These are phyloP conservation scores for Argya squamiceps DNA, from an alignment of 2,797 vertebrate genomes.

Conservation along the genomic window DNA sequence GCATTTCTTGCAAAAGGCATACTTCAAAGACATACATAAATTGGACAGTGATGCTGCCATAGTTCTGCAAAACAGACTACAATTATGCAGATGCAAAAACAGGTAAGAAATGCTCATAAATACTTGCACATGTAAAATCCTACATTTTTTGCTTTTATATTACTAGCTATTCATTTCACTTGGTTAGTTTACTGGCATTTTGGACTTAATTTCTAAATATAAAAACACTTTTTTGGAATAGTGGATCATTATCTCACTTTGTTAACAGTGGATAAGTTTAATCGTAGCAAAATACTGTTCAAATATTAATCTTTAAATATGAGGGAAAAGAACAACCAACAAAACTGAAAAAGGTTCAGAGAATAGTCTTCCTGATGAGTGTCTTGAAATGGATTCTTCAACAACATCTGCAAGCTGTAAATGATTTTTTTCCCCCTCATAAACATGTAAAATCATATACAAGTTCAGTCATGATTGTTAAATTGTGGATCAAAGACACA, in stretches of 20 bases:
- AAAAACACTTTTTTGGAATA: background rate
- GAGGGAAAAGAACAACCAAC: background rate
- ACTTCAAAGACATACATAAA: background rate
- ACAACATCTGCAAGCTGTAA: constrained; percentile 2
- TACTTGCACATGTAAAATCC: background rate
- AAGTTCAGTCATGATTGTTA: constrained; percentile 36
- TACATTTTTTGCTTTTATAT: background rate
- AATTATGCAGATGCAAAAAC: background rate
- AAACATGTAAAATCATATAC: background rate
- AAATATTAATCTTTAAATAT: background rate
- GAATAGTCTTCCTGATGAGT: background rate
- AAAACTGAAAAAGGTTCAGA: background rate
- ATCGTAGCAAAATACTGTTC: background rate
- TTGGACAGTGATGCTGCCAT: background rate
- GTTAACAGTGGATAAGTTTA: background rate
- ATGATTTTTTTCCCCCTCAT: background rate
- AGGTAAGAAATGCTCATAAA: background rate
- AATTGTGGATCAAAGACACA: constrained; percentile 7
- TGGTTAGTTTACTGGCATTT: background rate
- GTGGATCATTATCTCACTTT: background rate
- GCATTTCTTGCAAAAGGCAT: background rate
- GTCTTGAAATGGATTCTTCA: background rate
- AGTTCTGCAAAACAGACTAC: background rate
- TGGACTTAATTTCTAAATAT: background rate
- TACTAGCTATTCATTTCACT: background rate